Evolutionary conservation across 35 echinoderm and acorn worm species (phyloP), one percentile per base, ranked within the genome.

Genomic region (Lytechinus variegatus): DNA sequence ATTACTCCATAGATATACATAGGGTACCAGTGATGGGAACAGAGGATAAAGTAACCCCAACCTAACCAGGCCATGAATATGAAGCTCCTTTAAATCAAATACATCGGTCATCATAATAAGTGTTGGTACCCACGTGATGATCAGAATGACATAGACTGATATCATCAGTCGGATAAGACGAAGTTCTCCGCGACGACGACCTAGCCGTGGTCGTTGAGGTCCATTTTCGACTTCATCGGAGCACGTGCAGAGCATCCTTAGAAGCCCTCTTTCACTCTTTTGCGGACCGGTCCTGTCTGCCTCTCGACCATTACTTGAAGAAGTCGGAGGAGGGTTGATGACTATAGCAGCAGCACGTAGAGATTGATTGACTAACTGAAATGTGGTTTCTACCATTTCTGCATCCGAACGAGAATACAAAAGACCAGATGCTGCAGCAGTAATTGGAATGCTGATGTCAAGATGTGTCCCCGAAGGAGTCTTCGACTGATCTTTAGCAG

Each of bases 1-100:
- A 24, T 93, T 93, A 55, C 92, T 93, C 92, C 92, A 93, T 5
- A 93, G 92, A 57, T 93, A 93, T 19, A 93, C 54, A 21, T 93
- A 93, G n/a, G 92, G 92, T 27, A 93, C 55, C 27, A 93, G 27
- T 24, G 53, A 93, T 1, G 92, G 92, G 55, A 93, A 93, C 7
- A 93, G 13, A 10, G 92, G 92, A 54, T 93, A 93, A 55, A 93
- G 92, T 55, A 93, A 57, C 3, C 92, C 92, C 10, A 93, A 27
- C 5, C 92, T 12, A 10, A 93, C 0, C n/a, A 93, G 53, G 10
- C 92, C 92, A 57, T 93, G 92, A 10, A 93, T 57, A 5, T 93
- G 92, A 27, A 55, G n/a, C 13, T 93, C 52, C 11, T 13, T 93
- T 27, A 93, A 57, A 24, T 93, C 92, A 57, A 93, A 93, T 4